Evolutionary conservation across 2,888 invertebrate species (phyloP).

Genomic region (Protonemura montana): DNA sequence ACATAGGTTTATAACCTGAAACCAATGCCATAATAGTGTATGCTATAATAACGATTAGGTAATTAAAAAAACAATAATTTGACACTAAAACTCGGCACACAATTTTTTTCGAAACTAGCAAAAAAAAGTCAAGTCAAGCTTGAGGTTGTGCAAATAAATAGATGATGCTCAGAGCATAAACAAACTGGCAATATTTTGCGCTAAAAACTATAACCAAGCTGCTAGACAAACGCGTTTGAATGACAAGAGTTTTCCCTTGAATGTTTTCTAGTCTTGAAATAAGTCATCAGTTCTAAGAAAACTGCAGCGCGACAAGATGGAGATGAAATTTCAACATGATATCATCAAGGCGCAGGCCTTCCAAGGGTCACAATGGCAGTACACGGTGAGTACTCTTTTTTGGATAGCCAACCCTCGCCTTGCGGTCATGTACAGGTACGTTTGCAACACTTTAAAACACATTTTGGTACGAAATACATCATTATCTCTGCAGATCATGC

Average conservation of each 20-base stretch:
- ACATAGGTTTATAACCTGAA: background rate
- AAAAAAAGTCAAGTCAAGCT: background rate
- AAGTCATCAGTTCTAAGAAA: background rate
- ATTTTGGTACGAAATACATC: no score
- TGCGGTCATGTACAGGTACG: no score
- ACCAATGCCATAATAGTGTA: background rate
- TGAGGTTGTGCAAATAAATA: background rate
- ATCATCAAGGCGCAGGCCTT: background rate
- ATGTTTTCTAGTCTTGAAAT: background rate
- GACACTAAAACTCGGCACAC: background rate
- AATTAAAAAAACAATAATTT: background rate
- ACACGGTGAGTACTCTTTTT: constrained; percentile 13
- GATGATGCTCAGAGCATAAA: no score
- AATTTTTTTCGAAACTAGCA: background rate
- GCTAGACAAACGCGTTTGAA: background rate
- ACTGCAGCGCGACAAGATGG: background rate
- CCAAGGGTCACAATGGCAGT: background rate
- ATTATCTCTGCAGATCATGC: no score
- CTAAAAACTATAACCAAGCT: background rate
- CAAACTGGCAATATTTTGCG: background rate
- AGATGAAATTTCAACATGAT: constrained; percentile 22
- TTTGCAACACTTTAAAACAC: no score
- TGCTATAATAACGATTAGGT: background rate
- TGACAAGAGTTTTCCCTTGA: background rate
- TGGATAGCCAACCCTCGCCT: background rate